These are phyloP conservation scores for Eremophila alpestris DNA, from an alignment of 2,797 vertebrate species.

Conservation along the genomic window DNA sequence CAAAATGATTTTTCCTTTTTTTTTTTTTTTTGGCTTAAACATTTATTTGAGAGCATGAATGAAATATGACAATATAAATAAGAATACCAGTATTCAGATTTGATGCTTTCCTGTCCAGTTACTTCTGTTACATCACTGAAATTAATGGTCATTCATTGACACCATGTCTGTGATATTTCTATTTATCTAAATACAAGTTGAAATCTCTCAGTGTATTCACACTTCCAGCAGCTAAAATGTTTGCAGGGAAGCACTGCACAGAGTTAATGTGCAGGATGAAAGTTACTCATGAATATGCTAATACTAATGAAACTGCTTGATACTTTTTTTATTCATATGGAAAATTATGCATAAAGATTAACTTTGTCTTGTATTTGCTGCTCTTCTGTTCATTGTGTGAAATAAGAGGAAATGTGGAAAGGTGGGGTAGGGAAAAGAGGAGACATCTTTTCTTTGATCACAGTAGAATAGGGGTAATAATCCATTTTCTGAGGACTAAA, in stretches of 20 bases:
- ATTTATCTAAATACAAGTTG: neutral
- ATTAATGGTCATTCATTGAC: neutral
- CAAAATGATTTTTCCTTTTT: neutral
- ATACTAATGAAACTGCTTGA: neutral
- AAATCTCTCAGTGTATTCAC: neutral
- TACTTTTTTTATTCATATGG: neutral
- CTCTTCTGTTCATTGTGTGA: neutral
- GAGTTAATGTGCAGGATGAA: neutral
- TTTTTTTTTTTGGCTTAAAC: neutral
- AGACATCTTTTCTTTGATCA: neutral
- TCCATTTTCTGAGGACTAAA: neutral
- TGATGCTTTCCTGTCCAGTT: neutral
- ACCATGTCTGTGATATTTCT: neutral
- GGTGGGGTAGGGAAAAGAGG: neutral
- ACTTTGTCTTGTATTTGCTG: neutral
- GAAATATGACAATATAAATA: neutral
- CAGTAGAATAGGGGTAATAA: neutral
- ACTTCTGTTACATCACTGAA: neutral
- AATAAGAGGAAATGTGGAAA: neutral
- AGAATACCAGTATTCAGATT: neutral
- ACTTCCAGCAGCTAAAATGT: neutral
- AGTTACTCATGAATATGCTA: neutral
- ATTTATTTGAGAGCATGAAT: neutral
- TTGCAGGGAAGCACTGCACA: neutral
- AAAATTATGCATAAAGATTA: neutral